phyloP scores from a whole-genome alignment of 2,888 invertebrate species.

The Frankliniella intonsa region DNA sequence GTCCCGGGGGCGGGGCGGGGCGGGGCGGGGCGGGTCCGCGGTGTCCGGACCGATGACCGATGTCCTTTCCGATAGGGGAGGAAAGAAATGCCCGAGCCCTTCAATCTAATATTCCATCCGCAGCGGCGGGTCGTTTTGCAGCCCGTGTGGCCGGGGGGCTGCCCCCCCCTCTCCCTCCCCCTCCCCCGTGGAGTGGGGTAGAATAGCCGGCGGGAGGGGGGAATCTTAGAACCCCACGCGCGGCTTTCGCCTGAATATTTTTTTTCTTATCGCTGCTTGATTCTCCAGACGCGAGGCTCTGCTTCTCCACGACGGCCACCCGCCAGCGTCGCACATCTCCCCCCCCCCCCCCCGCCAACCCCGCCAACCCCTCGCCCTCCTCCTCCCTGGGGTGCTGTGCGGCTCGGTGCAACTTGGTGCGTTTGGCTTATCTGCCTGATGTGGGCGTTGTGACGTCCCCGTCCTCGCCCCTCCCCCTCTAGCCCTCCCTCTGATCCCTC shows the following conservation, averaged over 20 bases:
- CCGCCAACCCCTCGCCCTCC: not conserved
- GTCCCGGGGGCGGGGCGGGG: not conserved
- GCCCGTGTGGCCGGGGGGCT: too few relatives aligned
- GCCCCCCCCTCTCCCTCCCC: not conserved
- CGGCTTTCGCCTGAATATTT: not conserved
- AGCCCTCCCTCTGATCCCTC: too few relatives aligned
- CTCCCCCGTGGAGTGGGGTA: not conserved
- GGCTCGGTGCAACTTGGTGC: not conserved
- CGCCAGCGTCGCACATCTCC: too few relatives aligned
- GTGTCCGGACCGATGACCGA: constrained; percentile 5
- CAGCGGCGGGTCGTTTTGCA: too few relatives aligned
- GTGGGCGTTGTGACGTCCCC: not conserved
- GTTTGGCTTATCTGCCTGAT: not conserved
- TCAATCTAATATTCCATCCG: constrained; percentile 15
- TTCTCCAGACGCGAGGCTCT: too few relatives aligned
- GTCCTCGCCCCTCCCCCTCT: not conserved
- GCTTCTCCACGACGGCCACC: too few relatives aligned
- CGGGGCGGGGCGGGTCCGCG: not conserved
- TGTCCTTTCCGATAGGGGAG: constrained; percentile 19
- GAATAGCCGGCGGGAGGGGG: not conserved
- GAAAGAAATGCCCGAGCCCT: constrained; percentile 12
- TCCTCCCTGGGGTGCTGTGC: not conserved
- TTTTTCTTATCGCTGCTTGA: not conserved
- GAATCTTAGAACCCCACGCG: not conserved
- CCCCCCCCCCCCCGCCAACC: not conserved